phyloP scores from a whole-genome alignment of 2,888 invertebrate genomes.

The Amphipoea oculea region DNA sequence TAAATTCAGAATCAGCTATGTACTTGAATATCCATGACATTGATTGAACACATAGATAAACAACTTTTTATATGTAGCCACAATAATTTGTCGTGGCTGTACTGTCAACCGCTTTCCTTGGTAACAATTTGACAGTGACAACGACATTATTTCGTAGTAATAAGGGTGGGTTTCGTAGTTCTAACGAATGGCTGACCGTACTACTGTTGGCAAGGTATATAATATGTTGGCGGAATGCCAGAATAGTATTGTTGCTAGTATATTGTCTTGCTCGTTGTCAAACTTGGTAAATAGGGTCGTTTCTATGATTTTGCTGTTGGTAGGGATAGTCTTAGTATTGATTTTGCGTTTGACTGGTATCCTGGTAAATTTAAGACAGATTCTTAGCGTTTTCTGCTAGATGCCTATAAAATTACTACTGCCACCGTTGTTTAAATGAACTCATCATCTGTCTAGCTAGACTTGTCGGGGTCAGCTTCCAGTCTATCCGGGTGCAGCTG shows the following conservation, averaged over 20 bases:
- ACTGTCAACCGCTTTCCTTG: slow-evolving; percentile 5
- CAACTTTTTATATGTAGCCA: slow-evolving; percentile 42
- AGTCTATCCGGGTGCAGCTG: neutral
- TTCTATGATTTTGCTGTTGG: slow-evolving; percentile 21
- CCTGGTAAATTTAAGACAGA: neutral
- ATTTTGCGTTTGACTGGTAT: slow-evolving; percentile 26
- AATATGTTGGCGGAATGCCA: slow-evolving; percentile 69
- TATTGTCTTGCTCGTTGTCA: slow-evolving; percentile 44
- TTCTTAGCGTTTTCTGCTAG: neutral
- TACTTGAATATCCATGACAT: slow-evolving; percentile 62
- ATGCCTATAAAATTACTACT: neutral
- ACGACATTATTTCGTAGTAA: neutral
- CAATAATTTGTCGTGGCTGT: slow-evolving; percentile 68
- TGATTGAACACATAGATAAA: slow-evolving; percentile 57
- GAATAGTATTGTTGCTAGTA: slow-evolving; percentile 47
- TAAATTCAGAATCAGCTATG: slow-evolving; percentile 34
- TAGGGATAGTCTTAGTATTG: slow-evolving; percentile 23
- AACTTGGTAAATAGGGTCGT: slow-evolving; percentile 42
- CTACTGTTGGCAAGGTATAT: slow-evolving; percentile 65
- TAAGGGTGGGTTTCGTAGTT: slow-evolving; percentile 5
- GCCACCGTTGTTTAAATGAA: neutral
- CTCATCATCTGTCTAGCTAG: neutral
- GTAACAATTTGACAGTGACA: slow-evolving; percentile 29
- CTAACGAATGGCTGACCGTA: slow-evolving; percentile 18
- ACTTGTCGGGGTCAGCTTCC: neutral